Base-by-base conservation (phyloP, 1,140 invertebrate genomes). In the Drosophila pseudoananassae region DNA sequence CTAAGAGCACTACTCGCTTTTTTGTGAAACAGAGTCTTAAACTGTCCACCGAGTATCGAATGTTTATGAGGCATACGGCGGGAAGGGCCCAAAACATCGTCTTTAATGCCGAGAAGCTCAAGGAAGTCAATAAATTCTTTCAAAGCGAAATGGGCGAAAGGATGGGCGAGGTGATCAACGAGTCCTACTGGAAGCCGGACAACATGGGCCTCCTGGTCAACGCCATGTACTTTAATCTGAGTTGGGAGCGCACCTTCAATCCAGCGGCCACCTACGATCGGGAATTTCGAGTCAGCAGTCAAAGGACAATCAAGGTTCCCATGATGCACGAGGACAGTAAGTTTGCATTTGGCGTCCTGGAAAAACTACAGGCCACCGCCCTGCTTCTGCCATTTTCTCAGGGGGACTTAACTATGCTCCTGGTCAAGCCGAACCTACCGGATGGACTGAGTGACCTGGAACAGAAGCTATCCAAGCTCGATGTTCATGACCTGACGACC, bases 311-410 rank as follows among this genome's bases (percentile, higher is more conserved):
- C 3, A 5, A 17, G 3, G 15, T 43, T 15, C 40, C 40, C 14
- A 43, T 43, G 40, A 43, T 43, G 40, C 40, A 43, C 15, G 40
- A 43, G 40, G 40, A 43, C 40, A 43, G 14, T 9, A 43, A 43
- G 40, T 43, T 43, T 43, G 40, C 40, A 6, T 43, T 43, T 17
- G 40, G 40, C 8, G 40, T 17, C 15, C 40, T 43, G 40, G 40
- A 43, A 8, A 43, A 43, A 7, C 40, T 43, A 5, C 40, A 43
- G 40, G 40, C 40, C n/a, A 15, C 40, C 40, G 40, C 40, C 40
- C 9, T 43, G 14, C 40, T 43, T 2, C 15, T 43, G 6, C 40
- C 40, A 7, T 43, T 43, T 9, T 43, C 40, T 3, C 5, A 43
- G 15, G 40, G 40, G 5, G 7, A 43, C 40, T 17, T 43, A 8